A percentile compares a stretch with the other conserved stretches of the same genome.
Evolutionary conservation across 2,888 invertebrate species (phyloP).

Genomic region (Melinaea menophilus): DNA sequence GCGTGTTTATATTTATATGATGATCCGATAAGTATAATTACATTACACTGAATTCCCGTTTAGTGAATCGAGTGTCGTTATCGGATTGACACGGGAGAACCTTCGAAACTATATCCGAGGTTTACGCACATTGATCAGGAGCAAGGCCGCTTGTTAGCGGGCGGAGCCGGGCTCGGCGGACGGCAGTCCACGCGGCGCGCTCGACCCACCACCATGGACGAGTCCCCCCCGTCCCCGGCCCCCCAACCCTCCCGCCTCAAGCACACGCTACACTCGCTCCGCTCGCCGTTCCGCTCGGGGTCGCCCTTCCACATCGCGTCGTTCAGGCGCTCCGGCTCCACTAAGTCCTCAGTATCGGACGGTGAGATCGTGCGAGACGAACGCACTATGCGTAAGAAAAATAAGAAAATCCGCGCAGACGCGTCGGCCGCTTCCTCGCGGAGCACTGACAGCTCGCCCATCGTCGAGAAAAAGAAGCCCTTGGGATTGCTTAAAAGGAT

Average conservation of each 20-base stretch:
- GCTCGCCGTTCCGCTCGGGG: conserved; percentile 72
- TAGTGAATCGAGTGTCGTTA: conserved; percentile 34
- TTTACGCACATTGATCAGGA: conserved; percentile 55
- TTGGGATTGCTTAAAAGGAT: conserved; percentile 60
- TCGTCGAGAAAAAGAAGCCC: conserved; percentile 59
- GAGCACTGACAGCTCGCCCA: conserved; percentile 63
- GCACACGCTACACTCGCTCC: conserved; percentile 70
- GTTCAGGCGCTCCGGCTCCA: conserved; percentile 66
- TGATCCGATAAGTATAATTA: conserved; percentile 30
- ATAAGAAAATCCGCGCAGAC: conserved; percentile 66
- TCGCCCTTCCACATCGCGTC: conserved; percentile 75
- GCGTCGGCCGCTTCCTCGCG: conserved; percentile 48
- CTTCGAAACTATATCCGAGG: conserved; percentile 57
- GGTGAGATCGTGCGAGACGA: conserved; percentile 69
- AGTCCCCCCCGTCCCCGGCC: conserved; percentile 41
- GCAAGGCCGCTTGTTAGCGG: conserved; percentile 49
- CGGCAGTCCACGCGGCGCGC: conserved; percentile 53
- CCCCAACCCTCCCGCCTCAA: conserved; percentile 64
- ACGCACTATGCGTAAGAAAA: conserved; percentile 75
- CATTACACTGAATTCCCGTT: conserved; percentile 25
- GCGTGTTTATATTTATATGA: conserved; percentile 8
- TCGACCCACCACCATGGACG: conserved; percentile 55
- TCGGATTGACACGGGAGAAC: conserved; percentile 38
- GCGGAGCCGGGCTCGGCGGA: conserved; percentile 47
- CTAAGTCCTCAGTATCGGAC: conserved; percentile 70